Evolutionary conservation across 2,113 vertebrate genomes (phyloP).

Genomic region (Lonchura striata): DNA sequence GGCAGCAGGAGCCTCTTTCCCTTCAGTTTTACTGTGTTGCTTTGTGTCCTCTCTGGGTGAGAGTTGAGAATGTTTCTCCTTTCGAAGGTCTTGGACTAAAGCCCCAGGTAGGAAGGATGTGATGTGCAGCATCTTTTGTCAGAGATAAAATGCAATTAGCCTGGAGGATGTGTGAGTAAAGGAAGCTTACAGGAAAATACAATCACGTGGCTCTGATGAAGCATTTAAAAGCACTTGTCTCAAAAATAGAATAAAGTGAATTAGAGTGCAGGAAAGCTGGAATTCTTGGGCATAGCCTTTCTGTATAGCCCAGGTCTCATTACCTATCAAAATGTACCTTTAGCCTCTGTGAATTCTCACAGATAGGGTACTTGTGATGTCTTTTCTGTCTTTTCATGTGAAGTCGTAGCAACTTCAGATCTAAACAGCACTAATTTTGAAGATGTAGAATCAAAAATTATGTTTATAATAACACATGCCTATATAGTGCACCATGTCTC

Average conservation of each 20-base stretch:
- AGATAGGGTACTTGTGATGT: neutral
- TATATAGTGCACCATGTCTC: neutral
- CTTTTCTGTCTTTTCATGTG: neutral
- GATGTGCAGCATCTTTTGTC: slow-evolving; percentile 32
- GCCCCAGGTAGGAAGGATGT: slow-evolving; percentile 61
- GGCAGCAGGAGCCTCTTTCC: neutral
- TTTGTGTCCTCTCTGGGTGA: neutral
- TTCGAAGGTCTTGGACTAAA: slow-evolving; percentile 16
- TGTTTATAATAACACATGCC: neutral
- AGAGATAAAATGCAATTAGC: slow-evolving; percentile 64
- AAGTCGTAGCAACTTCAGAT: neutral
- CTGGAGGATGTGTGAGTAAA: slow-evolving; percentile 43
- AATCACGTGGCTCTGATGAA: neutral
- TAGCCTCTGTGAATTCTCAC: neutral
- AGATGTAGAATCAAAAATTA: neutral
- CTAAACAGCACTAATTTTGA: neutral
- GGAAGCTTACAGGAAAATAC: slow-evolving; percentile 52
- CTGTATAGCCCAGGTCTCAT: neutral
- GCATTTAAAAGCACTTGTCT: slow-evolving; percentile 15
- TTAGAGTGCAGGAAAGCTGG: neutral
- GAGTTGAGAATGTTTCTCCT: neutral
- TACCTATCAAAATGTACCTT: neutral
- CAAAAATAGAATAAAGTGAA: neutral
- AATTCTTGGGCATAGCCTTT: neutral
- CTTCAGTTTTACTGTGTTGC: neutral